Conservation (phyloP, 2,113 vertebrate species). For the Periophthalmodon schlosseri region DNA sequence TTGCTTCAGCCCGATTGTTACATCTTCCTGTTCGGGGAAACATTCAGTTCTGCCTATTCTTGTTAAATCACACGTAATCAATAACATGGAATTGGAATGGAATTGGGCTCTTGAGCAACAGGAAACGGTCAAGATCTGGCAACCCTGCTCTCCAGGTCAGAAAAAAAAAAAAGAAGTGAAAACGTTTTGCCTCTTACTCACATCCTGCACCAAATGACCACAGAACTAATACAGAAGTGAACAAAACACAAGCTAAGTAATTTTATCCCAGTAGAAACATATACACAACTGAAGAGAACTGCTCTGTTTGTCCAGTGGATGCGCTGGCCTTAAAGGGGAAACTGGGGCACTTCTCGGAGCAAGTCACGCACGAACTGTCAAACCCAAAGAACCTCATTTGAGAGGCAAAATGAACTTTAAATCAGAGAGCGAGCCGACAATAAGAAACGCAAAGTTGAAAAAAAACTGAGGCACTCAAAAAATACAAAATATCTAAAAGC, state of each 20-base stretch:
- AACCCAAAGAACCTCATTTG: not conserved
- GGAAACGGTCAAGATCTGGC: not conserved
- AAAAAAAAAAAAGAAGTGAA: not conserved
- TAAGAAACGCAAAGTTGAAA: too few relatives aligned
- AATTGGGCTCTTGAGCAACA: not conserved
- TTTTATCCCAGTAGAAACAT: too few relatives aligned
- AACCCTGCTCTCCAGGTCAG: not conserved
- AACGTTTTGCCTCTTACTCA: not conserved
- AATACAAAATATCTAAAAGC: too few relatives aligned
- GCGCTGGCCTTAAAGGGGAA: not conserved
- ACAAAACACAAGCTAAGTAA: not conserved
- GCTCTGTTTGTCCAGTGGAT: not conserved
- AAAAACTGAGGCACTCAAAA: too few relatives aligned
- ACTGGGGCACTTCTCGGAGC: not conserved
- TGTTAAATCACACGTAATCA: not conserved
- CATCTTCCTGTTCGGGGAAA: too few relatives aligned
- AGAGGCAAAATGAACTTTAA: too few relatives aligned
- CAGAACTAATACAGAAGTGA: not conserved
- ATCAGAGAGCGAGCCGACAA: too few relatives aligned
- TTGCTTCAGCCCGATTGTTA: not conserved
- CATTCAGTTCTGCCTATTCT: not conserved
- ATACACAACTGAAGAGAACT: not conserved
- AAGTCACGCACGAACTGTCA: not conserved
- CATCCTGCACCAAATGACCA: not conserved
- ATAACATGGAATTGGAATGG: not conserved